Conservation (phyloP, 2,113 vertebrate genomes). For the Hippocampus barbouri region DNA sequence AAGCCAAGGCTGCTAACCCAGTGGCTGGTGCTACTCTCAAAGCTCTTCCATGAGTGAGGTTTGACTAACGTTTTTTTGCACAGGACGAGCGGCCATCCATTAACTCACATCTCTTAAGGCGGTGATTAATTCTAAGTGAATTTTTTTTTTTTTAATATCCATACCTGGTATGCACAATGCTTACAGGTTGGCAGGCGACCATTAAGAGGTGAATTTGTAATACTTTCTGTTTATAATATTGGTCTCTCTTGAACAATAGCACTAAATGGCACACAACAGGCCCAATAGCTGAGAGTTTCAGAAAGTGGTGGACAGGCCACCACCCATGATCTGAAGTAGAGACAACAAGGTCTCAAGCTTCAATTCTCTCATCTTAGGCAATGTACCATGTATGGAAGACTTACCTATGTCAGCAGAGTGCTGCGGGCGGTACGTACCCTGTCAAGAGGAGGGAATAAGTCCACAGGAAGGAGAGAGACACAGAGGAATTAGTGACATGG, state of each 20-base stretch:
- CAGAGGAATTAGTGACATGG: slow-evolving; percentile 72
- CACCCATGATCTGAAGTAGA: slow-evolving; percentile 42
- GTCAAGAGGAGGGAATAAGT: slow-evolving; percentile 72
- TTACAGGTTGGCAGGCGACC: not conserved
- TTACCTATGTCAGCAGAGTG: slow-evolving; percentile 76
- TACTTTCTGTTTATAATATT: slow-evolving; percentile 21
- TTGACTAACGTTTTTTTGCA: not conserved
- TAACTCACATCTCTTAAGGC: not conserved
- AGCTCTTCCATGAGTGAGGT: not conserved
- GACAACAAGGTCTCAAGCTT: slow-evolving; percentile 50
- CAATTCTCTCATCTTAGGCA: slow-evolving; percentile 39
- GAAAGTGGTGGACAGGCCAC: slow-evolving; percentile 47
- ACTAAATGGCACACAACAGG: slow-evolving; percentile 24
- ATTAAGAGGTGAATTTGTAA: not conserved
- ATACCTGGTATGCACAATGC: not conserved
- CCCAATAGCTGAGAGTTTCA: slow-evolving; percentile 33
- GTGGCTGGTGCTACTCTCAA: not conserved
- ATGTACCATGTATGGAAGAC: slow-evolving; percentile 53
- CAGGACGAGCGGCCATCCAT: not conserved
- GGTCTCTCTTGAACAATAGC: slow-evolving; percentile 26
- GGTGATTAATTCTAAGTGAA: not conserved
- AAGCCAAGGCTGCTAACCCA: not conserved
- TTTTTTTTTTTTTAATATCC: not conserved
- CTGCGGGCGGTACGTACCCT: slow-evolving; percentile 68
- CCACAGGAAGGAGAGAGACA: slow-evolving; percentile 73